Base-by-base conservation (phyloP, 2,113 vertebrate species). In the Sardina pilchardus region DNA sequence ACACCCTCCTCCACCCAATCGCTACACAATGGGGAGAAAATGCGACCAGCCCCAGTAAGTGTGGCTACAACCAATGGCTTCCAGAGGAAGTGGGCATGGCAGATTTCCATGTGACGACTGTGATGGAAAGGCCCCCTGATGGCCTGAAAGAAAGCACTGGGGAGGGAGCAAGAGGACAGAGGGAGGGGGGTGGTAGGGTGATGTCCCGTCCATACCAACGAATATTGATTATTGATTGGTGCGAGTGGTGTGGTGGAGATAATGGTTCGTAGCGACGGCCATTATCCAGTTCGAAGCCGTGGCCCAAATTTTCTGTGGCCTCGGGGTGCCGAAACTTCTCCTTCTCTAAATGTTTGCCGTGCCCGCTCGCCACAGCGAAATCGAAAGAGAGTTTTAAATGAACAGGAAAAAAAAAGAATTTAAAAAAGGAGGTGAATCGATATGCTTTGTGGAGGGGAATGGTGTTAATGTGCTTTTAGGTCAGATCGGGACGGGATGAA, bases 381-480 rank as follows among this genome's bases (percentile, higher is more conserved):
- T 34, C 26, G 26, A 34, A 34, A 78, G 71, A 34, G 71, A 71
- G 71, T 36, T 78, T 78, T 78, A 78, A 78, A 34, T 78, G 71
- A 16, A 17, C n/a, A 71, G 26, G 26, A 71, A 26, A 71, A 71
- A 26, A 71, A 71, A 26, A 26, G 63, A 71, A 30, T 30, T 71
- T 1, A 63, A 78, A 78, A 75, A 78, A 78, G 2, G 34, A 34
- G 71, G 71, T 36, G 71, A 78, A 36, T 78, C 71, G 14, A 71
- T 78, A 34, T 34, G 71, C 30, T 78, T 78, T 78, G 71, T 34
- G 26, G 71, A 78, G 71, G 39, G 26, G 3, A 34, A 34, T 78
- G 71, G 71, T 71, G 63, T 78, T 78, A 78, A 78, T 78, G 71
- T 78, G 71, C 71, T 78, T 34, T 78, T 34, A 36, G 71, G 71